These are phyloP conservation scores for Mastomys natalensis DNA, from an alignment of 2,113 vertebrate genomes.

Conservation along the genomic window DNA sequence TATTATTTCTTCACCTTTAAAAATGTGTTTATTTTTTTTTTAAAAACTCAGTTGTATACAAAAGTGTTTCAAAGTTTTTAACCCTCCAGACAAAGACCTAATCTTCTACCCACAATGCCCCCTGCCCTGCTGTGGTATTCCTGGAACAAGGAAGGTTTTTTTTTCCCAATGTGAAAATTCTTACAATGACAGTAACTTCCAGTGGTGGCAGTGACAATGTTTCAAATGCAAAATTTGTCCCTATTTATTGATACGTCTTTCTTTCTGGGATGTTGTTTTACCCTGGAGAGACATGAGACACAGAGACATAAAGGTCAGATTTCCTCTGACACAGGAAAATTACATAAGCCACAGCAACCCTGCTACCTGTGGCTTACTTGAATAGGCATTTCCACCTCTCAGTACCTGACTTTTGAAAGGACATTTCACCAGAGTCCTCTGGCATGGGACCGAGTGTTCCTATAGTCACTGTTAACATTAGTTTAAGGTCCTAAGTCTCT, in stretches of 20 bases:
- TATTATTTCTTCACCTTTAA: constrained; percentile 79
- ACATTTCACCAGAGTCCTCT: not conserved
- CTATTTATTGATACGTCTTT: not conserved
- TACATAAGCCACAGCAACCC: not conserved
- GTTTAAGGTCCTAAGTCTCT: not conserved
- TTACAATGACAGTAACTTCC: constrained; percentile 78
- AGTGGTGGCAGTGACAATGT: not conserved
- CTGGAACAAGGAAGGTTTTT: constrained; percentile 76
- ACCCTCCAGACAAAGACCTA: constrained; percentile 85
- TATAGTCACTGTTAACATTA: not conserved
- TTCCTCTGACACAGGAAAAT: constrained; percentile 35
- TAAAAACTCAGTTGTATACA: constrained; percentile 87
- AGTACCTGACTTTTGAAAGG: not conserved
- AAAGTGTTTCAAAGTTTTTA: constrained; percentile 86
- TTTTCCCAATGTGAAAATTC: constrained; percentile 75
- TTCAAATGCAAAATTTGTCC: not conserved
- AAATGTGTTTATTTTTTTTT: constrained; percentile 89
- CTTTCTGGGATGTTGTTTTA: not conserved
- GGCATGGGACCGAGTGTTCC: not conserved
- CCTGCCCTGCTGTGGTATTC: constrained; percentile 70
- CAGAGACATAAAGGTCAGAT: constrained; percentile 51
- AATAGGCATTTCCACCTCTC: not conserved
- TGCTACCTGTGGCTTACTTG: not conserved
- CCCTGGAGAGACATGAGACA: not conserved
- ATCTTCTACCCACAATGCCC: constrained; percentile 74